A percentile compares a stretch with the other conserved stretches of the same genome.
These are phyloP conservation scores for Ommatoiulus sabulosus DNA, from an alignment of 2,888 invertebrate genomes.

Conservation along the genomic window DNA sequence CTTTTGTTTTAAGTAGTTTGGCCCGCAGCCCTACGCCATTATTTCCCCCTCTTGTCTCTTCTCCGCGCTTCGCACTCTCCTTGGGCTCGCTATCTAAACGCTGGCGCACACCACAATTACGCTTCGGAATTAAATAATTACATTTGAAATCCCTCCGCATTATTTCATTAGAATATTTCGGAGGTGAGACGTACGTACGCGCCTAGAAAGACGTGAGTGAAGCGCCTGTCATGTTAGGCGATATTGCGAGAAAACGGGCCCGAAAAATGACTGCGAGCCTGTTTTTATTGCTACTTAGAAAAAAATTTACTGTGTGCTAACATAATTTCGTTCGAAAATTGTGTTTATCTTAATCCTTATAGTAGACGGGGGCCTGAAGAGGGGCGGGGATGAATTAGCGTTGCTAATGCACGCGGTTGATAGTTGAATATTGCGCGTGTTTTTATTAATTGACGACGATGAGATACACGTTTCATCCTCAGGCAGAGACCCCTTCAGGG, in stretches of 20 bases:
- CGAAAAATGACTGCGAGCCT: slow-evolving; percentile 47
- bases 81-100: background rate
- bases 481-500: background rate
- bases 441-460: background rate
- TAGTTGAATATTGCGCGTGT: background rate
- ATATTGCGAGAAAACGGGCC: background rate
- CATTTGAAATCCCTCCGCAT: slow-evolving; percentile 52
- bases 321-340: slow-evolving; percentile 18
- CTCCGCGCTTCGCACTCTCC: background rate
- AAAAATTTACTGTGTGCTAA: slow-evolving; percentile 52
- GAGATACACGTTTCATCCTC: background rate
- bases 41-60: background rate
- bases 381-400: background rate
- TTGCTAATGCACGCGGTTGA: background rate
- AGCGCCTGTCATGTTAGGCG: slow-evolving; percentile 27
- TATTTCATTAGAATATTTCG: slow-evolving; percentile 52
- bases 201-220: background rate
- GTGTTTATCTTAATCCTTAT: slow-evolving; percentile 43
- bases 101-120: slow-evolving; percentile 21
- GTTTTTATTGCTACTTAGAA: slow-evolving; percentile 51
- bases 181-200: slow-evolving; percentile 1
- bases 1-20: slow-evolving; percentile 21
- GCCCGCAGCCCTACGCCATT: background rate
- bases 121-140: slow-evolving; percentile 51
- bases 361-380: slow-evolving; percentile 23